Evolutionary conservation across 2,113 vertebrate genomes (phyloP), one percentile per base, ranked within the genome.

Genomic region (Tachysurus fulvidraco): DNA sequence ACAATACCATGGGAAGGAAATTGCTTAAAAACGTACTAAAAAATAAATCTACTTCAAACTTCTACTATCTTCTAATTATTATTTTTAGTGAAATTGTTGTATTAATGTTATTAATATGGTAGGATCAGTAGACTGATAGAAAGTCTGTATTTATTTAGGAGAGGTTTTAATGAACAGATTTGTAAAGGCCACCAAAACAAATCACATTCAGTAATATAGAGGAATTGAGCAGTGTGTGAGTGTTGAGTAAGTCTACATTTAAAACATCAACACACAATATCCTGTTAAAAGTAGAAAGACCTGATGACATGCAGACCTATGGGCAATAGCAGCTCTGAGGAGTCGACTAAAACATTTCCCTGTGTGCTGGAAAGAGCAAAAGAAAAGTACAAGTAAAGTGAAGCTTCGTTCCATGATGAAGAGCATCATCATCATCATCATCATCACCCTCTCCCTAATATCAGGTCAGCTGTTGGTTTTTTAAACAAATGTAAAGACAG

Each of bases 391-490:
- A 80, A 57, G 6, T 36, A 4, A 36, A 36, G 28, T 44, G 76
- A 54, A 73, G 23, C 50, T n/a, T n/a, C 21, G 60, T 16, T 57
- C 8, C 30, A 84, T 44, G 52, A 80, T 80, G 60, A 67, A 59
- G 64, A 71, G 57, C 16, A 82, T 88, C 60, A 52, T 69, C 71
- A 77, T 80, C 36, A 67, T 88, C 59, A 88, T 69, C 71, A 77
- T 80, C 36, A 67, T 88, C 59, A 88, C 52, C n/a, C 62, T 81
- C 36, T 85, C 2, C 12, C 54, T 85, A 17, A 81, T 88, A 25
- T 41, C 87, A 88, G 87, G 83, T 88, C 76, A 77, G 65, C 3
- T 80, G 2, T 80, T 59, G 3, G 13, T 36, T 59, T 54, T 59
- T 23, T 17, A n/a, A 77, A 5, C 4, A 16, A 2, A 77, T 17